These are phyloP conservation scores for Moxostoma hubbsi DNA, from an alignment of 2,797 vertebrate genomes.

Conservation along the genomic window DNA sequence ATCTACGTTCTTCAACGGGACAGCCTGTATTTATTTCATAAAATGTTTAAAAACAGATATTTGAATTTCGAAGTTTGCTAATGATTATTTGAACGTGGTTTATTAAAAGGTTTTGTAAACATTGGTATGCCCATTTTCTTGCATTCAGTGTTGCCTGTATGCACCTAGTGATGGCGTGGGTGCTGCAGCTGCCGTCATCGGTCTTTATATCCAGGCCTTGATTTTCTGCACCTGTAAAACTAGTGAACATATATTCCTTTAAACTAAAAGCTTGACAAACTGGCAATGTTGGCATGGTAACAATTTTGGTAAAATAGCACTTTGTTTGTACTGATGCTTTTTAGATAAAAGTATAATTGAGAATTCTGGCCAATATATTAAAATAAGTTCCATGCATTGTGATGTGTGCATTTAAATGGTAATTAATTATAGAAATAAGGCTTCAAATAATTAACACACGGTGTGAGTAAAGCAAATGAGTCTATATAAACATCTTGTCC, in stretches of 20 bases:
- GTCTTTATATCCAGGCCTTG: constrained; percentile 1
- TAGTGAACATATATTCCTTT: constrained; percentile 5
- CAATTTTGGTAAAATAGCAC: constrained; percentile 11
- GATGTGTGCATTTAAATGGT: not conserved
- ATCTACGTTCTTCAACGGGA: constrained; percentile 64
- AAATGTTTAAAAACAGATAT: constrained; percentile 58
- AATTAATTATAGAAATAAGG: too few relatives aligned
- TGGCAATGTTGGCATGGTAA: constrained; percentile 42
- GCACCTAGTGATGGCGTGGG: not conserved
- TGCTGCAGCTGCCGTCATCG: constrained; percentile 5
- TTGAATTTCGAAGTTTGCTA: not conserved
- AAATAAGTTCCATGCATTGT: not conserved
- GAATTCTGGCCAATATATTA: not conserved
- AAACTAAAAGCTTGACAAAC: constrained; percentile 14
- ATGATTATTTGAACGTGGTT: not conserved
- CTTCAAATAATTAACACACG: too few relatives aligned
- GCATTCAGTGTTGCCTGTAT: too few relatives aligned
- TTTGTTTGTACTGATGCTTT: not conserved
- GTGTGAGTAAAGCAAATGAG: too few relatives aligned
- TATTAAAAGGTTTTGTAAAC: too few relatives aligned
- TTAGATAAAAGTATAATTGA: not conserved
- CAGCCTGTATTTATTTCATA: constrained; percentile 71
- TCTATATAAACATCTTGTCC: not conserved
- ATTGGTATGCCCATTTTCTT: too few relatives aligned
- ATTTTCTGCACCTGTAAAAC: not conserved